Evolutionary conservation across 2,888 invertebrate species (phyloP).

Genomic region (Mesochorus sp.): DNA sequence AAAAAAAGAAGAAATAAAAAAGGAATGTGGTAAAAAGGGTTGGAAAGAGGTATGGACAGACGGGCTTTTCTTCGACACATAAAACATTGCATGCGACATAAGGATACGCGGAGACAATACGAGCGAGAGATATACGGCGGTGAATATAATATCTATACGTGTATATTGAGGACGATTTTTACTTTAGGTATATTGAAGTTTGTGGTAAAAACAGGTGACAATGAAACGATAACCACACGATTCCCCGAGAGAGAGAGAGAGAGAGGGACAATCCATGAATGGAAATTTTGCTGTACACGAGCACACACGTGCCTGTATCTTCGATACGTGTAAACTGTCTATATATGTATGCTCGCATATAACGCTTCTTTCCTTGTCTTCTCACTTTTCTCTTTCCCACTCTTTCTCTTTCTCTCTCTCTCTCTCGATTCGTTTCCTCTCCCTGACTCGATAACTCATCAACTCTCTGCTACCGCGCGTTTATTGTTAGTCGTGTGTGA

Average conservation of each 20-base stretch:
- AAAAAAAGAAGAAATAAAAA: neutral
- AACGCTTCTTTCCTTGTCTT: neutral
- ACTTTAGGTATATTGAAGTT: conserved; percentile 51
- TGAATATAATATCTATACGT: neutral
- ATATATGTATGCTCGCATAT: neutral
- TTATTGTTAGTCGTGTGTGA: conserved; percentile 53
- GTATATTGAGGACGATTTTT: neutral
- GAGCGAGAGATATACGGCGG: neutral
- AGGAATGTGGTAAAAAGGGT: neutral
- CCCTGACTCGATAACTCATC: conserved; percentile 58
- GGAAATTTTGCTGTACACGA: conserved; percentile 6
- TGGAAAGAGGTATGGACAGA: neutral
- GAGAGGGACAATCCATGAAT: conserved; percentile 54
- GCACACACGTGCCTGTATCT: neutral
- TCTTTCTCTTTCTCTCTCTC: neutral
- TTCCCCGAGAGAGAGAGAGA: too few species aligned
- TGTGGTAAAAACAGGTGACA: conserved; percentile 43
- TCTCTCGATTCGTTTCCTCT: conserved; percentile 32
- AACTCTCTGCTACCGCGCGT: conserved; percentile 39
- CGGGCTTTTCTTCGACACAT: neutral
- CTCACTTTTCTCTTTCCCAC: neutral
- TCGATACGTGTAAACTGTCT: conserved; percentile 1
- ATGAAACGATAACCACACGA: conserved; percentile 57
- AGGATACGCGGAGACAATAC: neutral
- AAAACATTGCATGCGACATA: conserved; percentile 17